Conservation (phyloP, 2,888 invertebrate species). For the Coremacera marginata region DNA sequence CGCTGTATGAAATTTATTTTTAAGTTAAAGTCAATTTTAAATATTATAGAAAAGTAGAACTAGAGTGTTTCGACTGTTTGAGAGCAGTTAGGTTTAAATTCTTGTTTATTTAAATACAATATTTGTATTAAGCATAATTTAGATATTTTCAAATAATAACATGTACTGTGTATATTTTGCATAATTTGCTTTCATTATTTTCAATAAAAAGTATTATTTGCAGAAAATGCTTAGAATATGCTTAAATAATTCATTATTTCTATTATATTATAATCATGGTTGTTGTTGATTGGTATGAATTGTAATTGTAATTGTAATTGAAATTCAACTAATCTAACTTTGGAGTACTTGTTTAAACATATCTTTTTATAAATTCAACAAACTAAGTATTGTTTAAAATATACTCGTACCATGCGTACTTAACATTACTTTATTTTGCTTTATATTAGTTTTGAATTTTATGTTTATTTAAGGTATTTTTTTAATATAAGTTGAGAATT, state of each 20-base stretch:
- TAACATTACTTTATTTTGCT: too few species aligned
- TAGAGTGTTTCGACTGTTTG: background rate
- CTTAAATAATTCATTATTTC: background rate
- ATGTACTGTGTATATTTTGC: background rate
- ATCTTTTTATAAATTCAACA: background rate
- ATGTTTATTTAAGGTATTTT: too few species aligned
- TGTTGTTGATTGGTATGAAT: background rate
- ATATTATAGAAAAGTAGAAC: background rate
- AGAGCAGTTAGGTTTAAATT: background rate
- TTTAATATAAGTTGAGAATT: too few species aligned
- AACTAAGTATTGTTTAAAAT: background rate
- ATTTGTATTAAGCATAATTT: too few species aligned
- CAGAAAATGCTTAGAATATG: background rate
- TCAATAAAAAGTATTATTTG: background rate
- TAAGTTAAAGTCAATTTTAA: background rate
- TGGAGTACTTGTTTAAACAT: conserved; percentile 13
- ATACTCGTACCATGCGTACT: too few species aligned
- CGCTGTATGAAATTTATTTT: background rate
- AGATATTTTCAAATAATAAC: too few species aligned
- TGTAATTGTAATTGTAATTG: background rate
- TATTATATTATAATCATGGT: background rate
- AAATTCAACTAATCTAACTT: conserved; percentile 27
- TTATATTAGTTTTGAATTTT: too few species aligned
- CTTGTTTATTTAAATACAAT: too few species aligned
- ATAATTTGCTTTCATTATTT: background rate